Percentiles rank a stretch among this genome's conserved stretches.
These are phyloP conservation scores for Magallana ariakensis DNA, from an alignment of 1,140 invertebrate genomes.

Conservation along the genomic window DNA sequence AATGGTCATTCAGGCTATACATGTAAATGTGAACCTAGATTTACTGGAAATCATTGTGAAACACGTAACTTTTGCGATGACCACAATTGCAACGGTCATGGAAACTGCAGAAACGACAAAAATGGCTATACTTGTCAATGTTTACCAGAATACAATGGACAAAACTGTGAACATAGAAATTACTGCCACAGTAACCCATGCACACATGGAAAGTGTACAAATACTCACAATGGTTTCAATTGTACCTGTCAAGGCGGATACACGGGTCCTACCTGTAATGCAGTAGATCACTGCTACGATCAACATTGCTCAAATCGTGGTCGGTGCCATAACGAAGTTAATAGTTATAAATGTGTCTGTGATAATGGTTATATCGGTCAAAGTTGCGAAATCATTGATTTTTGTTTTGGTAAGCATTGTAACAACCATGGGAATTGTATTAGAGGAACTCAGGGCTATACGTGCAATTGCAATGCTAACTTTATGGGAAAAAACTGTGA, in stretches of 20 bases:
- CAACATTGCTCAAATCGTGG: neutral
- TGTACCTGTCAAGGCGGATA: slow-evolving; percentile 17
- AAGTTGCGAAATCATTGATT: neutral
- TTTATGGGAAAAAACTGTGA: slow-evolving; percentile 2
- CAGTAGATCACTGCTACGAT: neutral
- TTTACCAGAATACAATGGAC: neutral
- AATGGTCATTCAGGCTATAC: neutral
- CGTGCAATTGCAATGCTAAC: slow-evolving; percentile 9
- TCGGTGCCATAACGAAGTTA: neutral
- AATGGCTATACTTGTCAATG: neutral
- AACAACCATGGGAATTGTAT: neutral
- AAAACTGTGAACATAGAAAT: neutral
- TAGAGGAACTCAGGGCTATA: neutral
- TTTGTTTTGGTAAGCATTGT: neutral
- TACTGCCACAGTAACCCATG: neutral
- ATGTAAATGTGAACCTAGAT: neutral
- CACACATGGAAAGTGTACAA: neutral
- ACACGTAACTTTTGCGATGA: neutral
- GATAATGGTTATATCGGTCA: neutral
- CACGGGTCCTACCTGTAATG: neutral
- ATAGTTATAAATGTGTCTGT: slow-evolving; percentile 10
- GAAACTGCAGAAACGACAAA: neutral
- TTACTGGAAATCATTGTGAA: neutral
- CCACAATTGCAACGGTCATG: neutral
- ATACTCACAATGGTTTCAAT: neutral